phyloP scores from a whole-genome alignment of 2,113 vertebrate genomes.

The Tenebrosternarchus preto region DNA sequence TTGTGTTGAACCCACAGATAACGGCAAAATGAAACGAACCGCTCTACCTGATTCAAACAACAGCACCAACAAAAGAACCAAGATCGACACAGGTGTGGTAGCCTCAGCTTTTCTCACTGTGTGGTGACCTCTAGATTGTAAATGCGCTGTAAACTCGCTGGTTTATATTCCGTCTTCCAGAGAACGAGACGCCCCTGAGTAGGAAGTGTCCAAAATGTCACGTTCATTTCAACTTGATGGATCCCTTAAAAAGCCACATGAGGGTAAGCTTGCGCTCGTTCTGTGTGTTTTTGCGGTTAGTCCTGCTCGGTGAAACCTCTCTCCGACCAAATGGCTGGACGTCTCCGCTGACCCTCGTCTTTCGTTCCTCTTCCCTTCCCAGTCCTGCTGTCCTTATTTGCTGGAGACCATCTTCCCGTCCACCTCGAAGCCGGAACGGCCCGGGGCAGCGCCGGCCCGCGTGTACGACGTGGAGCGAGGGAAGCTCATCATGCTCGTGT shows the following conservation, averaged over 20 bases:
- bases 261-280: conserved; percentile 72
- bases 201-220: conserved; percentile 89
- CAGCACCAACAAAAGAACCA: conserved; percentile 71
- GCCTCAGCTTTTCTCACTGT: neutral
- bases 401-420: conserved; percentile 70
- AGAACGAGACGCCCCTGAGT: conserved; percentile 82
- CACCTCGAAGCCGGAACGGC: conserved; percentile 61
- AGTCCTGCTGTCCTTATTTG: conserved; percentile 77
- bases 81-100: conserved; percentile 64
- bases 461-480: conserved; percentile 77
- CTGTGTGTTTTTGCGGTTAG: neutral
- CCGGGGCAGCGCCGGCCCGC: conserved; percentile 48
- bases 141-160: neutral
- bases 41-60: conserved; percentile 64
- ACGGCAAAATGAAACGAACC: conserved; percentile 68
- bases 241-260: conserved; percentile 85
- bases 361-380: neutral
- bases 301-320: neutral
- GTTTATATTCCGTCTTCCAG: conserved; percentile 62
- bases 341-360: neutral
- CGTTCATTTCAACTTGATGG: conserved; percentile 84
- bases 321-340: neutral
- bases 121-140: neutral
- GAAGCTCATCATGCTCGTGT: conserved; percentile 96
- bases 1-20: conserved; percentile 57